Evolutionary conservation across 2,113 vertebrate genomes (phyloP), one percentile per base, ranked within the genome.

Genomic region (Sander vitreus): DNA sequence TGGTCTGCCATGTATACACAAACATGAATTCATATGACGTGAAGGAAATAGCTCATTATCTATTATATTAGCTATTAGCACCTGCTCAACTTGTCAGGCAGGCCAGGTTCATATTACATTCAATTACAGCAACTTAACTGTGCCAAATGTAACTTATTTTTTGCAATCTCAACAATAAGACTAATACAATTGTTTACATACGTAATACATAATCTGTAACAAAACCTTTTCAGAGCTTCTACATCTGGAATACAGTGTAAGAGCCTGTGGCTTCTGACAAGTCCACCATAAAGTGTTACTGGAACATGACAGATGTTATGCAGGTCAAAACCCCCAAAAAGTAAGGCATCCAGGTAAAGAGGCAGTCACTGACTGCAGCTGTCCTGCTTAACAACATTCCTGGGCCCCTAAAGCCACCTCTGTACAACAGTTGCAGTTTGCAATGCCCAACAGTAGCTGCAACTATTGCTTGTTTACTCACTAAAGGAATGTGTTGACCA

Each of bases 371-470:
- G 78, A 54, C 80, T 53, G 54, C 27, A 27, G 27, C 60, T 74
- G 59, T 85, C 48, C 74, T 75, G 79, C 80, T 89, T 83, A 25
- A 72, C 87, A 55, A 78, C 87, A 87, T 89, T 92, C 88, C 73
- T 54, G 55, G 39, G 64, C 47, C 55, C 39, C 75, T 62, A 55
- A 69, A 83, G 87, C 50, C 30, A 73, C 77, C 76, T 47, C 67
- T 47, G 59, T 47, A 57, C 76, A 83, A 88, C 93, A 92, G 89
- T 91, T 92, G 92, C 83, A 64, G 76, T n/a, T 45, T 69, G 70
- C 47, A 47, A 21, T 33, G 64, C 6, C 59, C 45, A 47, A 33
- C 76, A 59, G 76, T 71, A 87, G 85, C 79, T 76, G 33, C 30
- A 82, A 60, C 58, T 72, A 15, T 18, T 80, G 79, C 63, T 79